Percentiles rank a stretch among this genome's conserved stretches.
Evolutionary conservation across 1,140 invertebrate species (phyloP).

Genomic region (Cydia strobilella): DNA sequence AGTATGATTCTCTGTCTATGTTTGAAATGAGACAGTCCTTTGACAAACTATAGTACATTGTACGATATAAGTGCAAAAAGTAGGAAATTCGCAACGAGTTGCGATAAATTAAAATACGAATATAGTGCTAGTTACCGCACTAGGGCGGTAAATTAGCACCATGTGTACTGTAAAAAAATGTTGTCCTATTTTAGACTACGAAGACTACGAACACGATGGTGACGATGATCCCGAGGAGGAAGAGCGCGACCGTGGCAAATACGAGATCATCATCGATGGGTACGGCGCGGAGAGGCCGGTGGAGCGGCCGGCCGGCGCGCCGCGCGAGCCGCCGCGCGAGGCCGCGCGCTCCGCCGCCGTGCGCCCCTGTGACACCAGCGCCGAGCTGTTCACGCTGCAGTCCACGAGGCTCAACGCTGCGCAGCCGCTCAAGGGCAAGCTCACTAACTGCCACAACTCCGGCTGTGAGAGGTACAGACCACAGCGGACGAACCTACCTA

Average conservation of each 20-base stretch:
- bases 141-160: too few relatives aligned
- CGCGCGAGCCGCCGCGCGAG: constrained; percentile 70
- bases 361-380: constrained; percentile 91
- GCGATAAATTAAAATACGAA: too few relatives aligned
- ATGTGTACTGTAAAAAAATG: too few relatives aligned
- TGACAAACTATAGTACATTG: too few relatives aligned
- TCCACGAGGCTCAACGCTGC: constrained; percentile 89
- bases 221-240: constrained; percentile 75
- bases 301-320: constrained; percentile 37
- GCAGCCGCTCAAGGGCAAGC: constrained; percentile 87
- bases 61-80: too few relatives aligned
- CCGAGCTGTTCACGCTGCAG: constrained; percentile 92
- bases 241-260: constrained; percentile 68
- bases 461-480: constrained; percentile 88
- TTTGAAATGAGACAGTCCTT: too few relatives aligned
- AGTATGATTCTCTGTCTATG: too few relatives aligned
- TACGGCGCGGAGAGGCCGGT: constrained; percentile 44
- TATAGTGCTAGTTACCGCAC: too few relatives aligned
- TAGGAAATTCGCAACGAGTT: too few relatives aligned
- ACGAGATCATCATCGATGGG: constrained; percentile 70
- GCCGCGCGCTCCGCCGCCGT: constrained; percentile 81
- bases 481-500: too few relatives aligned
- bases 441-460: constrained; percentile 93
- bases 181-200: constrained; percentile 56
- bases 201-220: constrained; percentile 70